Base-by-base conservation (phyloP, 2,888 invertebrate genomes). In the Phortica okadai region DNA sequence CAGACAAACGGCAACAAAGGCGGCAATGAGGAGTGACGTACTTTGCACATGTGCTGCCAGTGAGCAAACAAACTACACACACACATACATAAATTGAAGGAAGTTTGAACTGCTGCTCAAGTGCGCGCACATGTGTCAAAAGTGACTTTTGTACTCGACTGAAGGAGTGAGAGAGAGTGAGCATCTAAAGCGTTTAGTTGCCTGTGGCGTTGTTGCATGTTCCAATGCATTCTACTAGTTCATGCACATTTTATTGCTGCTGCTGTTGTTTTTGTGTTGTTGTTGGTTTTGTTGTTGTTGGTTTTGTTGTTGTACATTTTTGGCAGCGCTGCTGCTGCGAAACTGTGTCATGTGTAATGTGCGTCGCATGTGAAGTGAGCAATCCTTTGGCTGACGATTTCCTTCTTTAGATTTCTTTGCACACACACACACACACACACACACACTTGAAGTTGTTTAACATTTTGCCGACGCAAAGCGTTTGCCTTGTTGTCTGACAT, bases 331-430 rank as follows among this genome's bases (percentile, higher is more conserved):
- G 7, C 14, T 7, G 69, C 50, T 69, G 45, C 11, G 45, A 69
- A 69, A 45, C 54, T 62, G n/a, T 21, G 42, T 75, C 77, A 73
- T 50, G 50, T 50, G 8, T 14, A 14, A 14, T 14, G 50, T 50
- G 50, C 14, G 8, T 50, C 4, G 21, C 66, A 70, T 45, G 41
- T 66, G 75, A 74, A 45, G n/a, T 44, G 50, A 54, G 67, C 74
- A 79, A 79, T 79, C 79, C 79, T 79, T 79, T 79, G 33, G 56
- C 72, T 16, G 16, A 7, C 45, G 16, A 50, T 2, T 16, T 14
- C 45, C 69, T 33, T 33, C 16, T 10, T 44, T 25, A 8, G 41
- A 41, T 33, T 66, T 16, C n/a, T 44, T 50, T 70, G 70, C 62
- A 70, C 45, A 3, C 16, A 50, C 74, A 72, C 16, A 69, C 14